Percentiles rank a stretch among this genome's conserved stretches.
Conservation (phyloP, 2,113 vertebrate species). For the Strix aluco region DNA sequence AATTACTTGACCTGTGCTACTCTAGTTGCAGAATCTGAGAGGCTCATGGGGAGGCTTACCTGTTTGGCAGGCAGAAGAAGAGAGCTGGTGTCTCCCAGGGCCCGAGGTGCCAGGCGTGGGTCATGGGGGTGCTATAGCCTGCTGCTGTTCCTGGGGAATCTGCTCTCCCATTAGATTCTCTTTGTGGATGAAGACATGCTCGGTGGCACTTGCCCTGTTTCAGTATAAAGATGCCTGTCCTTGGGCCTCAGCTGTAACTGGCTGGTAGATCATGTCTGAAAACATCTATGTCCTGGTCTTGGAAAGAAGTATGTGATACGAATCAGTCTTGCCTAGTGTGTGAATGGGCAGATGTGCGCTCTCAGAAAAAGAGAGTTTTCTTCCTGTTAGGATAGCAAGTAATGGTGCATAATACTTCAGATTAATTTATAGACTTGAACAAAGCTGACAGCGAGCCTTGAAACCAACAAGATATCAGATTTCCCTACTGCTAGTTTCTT, state of each 20-base stretch:
- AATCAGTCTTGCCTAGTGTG: background rate
- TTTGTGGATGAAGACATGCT: background rate
- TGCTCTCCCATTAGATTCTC: background rate
- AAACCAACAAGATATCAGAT: background rate
- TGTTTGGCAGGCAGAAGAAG: background rate
- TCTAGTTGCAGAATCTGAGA: background rate
- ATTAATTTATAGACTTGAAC: background rate
- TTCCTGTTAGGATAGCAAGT: background rate
- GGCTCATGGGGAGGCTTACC: background rate
- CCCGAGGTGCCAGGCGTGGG: background rate
- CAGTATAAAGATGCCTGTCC: background rate
- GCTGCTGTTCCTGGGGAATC: background rate
- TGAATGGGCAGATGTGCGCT: background rate
- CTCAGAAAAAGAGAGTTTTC: background rate
- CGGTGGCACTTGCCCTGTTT: background rate
- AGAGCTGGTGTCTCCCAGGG: background rate
- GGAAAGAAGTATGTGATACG: background rate
- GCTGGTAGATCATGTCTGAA: background rate
- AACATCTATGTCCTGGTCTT: background rate
- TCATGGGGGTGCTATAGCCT: background rate
- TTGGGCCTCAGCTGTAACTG: background rate
- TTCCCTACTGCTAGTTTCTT: background rate
- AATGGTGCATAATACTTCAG: background rate
- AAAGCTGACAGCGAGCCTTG: background rate
- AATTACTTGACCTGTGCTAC: background rate